Base-by-base conservation (phyloP, 2,888 invertebrate species). In the Drosophila suboccidentalis region DNA sequence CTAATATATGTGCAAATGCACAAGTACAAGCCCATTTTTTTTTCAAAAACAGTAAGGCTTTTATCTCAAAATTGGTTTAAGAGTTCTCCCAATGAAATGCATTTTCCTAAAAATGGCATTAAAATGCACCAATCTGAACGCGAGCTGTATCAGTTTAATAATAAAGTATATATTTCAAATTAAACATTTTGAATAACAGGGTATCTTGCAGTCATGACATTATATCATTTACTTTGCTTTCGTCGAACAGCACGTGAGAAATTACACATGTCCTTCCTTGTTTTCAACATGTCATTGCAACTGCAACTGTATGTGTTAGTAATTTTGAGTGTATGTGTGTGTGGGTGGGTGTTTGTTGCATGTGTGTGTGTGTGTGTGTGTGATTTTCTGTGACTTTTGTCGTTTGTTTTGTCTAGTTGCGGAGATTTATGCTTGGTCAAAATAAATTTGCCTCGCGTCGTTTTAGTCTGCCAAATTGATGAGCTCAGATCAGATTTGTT, bases 261-360 rank as follows among this genome's bases (percentile, higher is more conserved):
- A 84, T 89, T 89, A 84, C 84, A 87, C 89, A 87, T 89, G 84
- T 84, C 79, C 84, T 81, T 70, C 66, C 60, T 57, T 78, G 84
- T 64, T 80, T 71, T 63, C 75, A 74, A 60, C 70, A 62, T 83
- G 62, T 71, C 69, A 58, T 59, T 57, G 66, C 62, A 50, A 69
- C 32, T 49, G 50, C 54, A 57, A 9, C 11, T 46, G 19, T 26
- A 19, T 47, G 39, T 58, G 17, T 49, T 32, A 38, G 50, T 53
- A 26, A 26, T 5, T 43, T 60, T 62, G 47, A 49, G 60, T 29
- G 29, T n/a, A n/a, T 6, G 22, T 26, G 38, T 34, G 41, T 60
- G 29, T 59, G 44, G 69, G 50, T 58, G 59, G 53, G 53, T 55
- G 22, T 26, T 5, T 26, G 5, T 5, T 47, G 50, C 57, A 22